Percentiles rank a stretch among this genome's conserved stretches.
These are phyloP conservation scores for Epistrophe eligans DNA, from an alignment of 2,888 invertebrate species.

Conservation along the genomic window DNA sequence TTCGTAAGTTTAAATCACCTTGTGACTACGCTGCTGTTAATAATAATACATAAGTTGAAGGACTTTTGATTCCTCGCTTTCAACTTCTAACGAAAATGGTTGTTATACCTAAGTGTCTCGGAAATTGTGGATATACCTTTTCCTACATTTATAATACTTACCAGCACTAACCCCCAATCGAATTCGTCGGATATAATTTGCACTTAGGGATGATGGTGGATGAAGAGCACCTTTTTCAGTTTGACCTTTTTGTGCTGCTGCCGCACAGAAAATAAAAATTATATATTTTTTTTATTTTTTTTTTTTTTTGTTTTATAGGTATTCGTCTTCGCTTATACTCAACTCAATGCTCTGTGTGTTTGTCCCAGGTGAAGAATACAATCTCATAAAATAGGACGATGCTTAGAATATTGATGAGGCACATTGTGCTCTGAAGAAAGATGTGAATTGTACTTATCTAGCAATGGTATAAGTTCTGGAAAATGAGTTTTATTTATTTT, in stretches of 20 bases:
- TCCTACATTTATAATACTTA: neutral
- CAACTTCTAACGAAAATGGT: constrained; percentile 5
- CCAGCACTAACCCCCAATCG: constrained; percentile 5
- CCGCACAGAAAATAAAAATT: constrained; percentile 1
- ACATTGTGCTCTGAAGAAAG: neutral
- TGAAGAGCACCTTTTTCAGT: constrained; percentile 18
- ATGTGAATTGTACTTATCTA: constrained; percentile 17
- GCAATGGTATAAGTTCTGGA: neutral
- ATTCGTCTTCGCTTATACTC: constrained; percentile 9
- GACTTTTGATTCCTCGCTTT: constrained; percentile 8
- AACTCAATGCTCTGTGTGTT: constrained; percentile 11
- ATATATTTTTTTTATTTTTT: neutral
- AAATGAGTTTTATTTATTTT: constrained; percentile 20
- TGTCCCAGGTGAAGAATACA: constrained; percentile 69
- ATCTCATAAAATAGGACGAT: constrained; percentile 63
- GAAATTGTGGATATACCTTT: constrained; percentile 15
- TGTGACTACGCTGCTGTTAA: neutral
- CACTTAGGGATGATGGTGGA: constrained; percentile 19
- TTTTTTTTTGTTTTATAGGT: too few species aligned
- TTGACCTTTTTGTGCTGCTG: constrained; percentile 21
- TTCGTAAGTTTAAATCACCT: constrained; percentile 16
- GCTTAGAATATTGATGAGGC: constrained; percentile 65
- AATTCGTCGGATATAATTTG: constrained; percentile 54
- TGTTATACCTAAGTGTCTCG: constrained; percentile 23
- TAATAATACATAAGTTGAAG: constrained; percentile 15